Percentiles rank a stretch among this genome's conserved stretches.
Evolutionary conservation across 2,797 vertebrate genomes (phyloP).

Genomic region (Danio jaintianensis): DNA sequence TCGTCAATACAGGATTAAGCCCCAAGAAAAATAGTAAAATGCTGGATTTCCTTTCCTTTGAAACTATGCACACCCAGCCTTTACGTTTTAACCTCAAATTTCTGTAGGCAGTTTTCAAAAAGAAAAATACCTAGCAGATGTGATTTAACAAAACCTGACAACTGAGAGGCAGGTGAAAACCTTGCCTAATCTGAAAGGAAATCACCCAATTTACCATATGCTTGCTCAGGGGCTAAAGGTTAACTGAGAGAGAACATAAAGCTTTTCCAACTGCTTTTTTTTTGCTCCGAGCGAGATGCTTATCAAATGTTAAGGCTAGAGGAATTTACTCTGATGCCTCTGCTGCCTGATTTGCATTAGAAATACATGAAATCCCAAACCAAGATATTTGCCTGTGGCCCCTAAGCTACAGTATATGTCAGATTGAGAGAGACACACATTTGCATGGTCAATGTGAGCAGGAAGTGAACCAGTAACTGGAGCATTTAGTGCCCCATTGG

Average conservation of each 20-base stretch:
- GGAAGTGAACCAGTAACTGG: slow-evolving; percentile 55
- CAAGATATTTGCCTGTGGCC: slow-evolving; percentile 62
- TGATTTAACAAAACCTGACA: slow-evolving; percentile 25
- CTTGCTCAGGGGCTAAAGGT: slow-evolving; percentile 62
- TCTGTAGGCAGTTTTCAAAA: not conserved
- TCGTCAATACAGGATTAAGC: not conserved
- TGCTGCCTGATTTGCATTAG: slow-evolving; percentile 70
- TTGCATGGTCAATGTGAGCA: slow-evolving; percentile 54
- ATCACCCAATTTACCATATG: slow-evolving; percentile 60
- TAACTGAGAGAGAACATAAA: slow-evolving; percentile 51
- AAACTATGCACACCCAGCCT: not conserved
- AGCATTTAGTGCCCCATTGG: slow-evolving; percentile 11
- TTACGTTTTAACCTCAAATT: not conserved
- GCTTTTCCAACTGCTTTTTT: slow-evolving; percentile 54
- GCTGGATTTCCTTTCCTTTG: not conserved
- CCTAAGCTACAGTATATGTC: slow-evolving; percentile 18
- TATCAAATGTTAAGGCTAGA: slow-evolving; percentile 61
- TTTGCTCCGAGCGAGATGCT: slow-evolving; percentile 40
- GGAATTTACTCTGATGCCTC: slow-evolving; percentile 56
- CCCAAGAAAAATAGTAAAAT: not conserved
- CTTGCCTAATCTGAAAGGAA: slow-evolving; percentile 56
- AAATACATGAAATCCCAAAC: slow-evolving; percentile 50
- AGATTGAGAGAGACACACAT: not conserved
- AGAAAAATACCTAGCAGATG: not conserved
- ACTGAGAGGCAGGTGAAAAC: slow-evolving; percentile 56